Evolutionary conservation across 2,113 vertebrate genomes (phyloP), one percentile per base, ranked within the genome.

Genomic region (Mesoclemmys tuberculata): DNA sequence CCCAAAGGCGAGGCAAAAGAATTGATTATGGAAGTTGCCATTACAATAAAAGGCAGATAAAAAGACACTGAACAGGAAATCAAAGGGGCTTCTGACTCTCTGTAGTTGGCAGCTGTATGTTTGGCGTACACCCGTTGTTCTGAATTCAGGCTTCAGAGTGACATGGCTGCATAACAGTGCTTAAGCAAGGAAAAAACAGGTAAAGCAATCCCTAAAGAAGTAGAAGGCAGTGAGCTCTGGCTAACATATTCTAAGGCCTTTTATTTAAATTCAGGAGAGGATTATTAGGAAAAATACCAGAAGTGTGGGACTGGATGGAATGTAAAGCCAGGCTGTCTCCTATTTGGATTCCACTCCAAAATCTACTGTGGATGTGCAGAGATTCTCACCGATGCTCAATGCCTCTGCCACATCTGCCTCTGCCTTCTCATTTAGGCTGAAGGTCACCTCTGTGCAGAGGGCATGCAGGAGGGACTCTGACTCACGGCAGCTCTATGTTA

Each of bases 1-100:
- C 7, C 5, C 5, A 3, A 0, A 0, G 18, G 3, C 18, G 82
- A 89, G 56, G 19, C 5, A 5, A 35, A 94, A 85, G 21, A 87
- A 24, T 22, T 87, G 6, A n/a, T 49, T 49, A 2, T 41, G 54
- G 12, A 48, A 31, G 26, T 14, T 64, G 58, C 44, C 81, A 13
- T 41, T 88, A 6, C 49, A 4, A 0, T 22, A 44, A 82, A 3
- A 82, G 26, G 12, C 1, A 10, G 52, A 51, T 27, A 58, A 58
- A 49, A 35, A 46, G 29, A n/a, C 52, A 48, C n/a, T 24, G 74
- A 8, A 22, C 11, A 77, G 41, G 74, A 24, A 26, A 29, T 44
- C 38, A 46, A 21, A 46, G 71, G 71, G 41, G 38, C 22, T 24
- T 75, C 71, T 75, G 38, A 13, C 71, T 24, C 41, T 46, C 27